Base-by-base conservation (phyloP, 2,888 invertebrate genomes). In the Exephanes ischioxanthus region DNA sequence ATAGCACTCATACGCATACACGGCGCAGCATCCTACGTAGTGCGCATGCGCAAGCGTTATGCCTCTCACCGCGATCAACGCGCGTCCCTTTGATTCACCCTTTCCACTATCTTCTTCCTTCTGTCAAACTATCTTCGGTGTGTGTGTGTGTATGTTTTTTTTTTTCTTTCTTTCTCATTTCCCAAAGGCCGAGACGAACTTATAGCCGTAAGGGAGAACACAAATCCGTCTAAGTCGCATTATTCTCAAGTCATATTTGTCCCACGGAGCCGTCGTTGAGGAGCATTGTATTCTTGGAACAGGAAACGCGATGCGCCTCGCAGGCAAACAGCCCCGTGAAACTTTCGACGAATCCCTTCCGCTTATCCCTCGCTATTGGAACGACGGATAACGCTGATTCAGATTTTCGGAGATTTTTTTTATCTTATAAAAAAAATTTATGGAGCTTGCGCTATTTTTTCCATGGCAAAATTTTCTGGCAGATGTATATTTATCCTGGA, bases 371-470 rank as follows among this genome's bases (percentile, higher is more conserved):
- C 11, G 26, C 14, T 45, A 53, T 53, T n/a, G 53, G n/a, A 19
- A 53, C 45, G 53, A 53, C 53, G 53, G 19, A 53, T 53, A 53
- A 53, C 53, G 53, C 53, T 19, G 53, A 53, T 53, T 19, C 53
- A n/a, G 7, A 53, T 53, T 53, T 53, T 7, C 53, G 19, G 53
- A 53, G 19, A 53, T 53, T 53, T 53, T 2, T 19, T 71, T 87
- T 80, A 79, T 84, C 81, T 87, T 77, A 68, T 87, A 67, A 63
- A 45, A 75, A 78, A 45, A 11, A 45, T 14, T 14, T 0, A 45
- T 37, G 22, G 73, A 75, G 83, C 77, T 80, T 77, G 14, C n/a
- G 51, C n/a, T 9, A 37, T 9, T 37, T 37, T 9, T 9, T 9
- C 9, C 9, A 0, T 37, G 37, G 37, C 1, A 37, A 37, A 9